Base-by-base conservation (phyloP, 2,113 vertebrate genomes). In the Clarias batrachus region DNA sequence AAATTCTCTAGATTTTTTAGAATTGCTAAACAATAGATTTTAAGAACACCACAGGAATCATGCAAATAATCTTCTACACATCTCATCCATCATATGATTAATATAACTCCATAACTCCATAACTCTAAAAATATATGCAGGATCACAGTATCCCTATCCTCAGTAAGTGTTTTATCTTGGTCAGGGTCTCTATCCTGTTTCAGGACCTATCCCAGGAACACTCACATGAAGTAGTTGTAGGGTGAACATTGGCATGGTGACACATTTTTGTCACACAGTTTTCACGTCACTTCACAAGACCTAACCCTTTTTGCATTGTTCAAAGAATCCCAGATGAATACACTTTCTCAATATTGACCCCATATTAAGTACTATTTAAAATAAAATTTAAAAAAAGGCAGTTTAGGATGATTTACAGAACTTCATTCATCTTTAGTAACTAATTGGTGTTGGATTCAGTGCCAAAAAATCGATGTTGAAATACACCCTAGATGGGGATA, bases 131-230 rank as follows among this genome's bases (percentile, higher is more conserved):
- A 17, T 70, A 30, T n/a, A 16, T 30, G 13, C 66, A 68, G n/a
- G 27, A 68, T 68, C 27, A 9, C 14, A 70, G 12, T 33, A 8
- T 30, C 30, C 16, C 17, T 19, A 70, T 33, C 66, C 7, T 33
- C 63, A 66, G 3, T 33, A 70, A 16, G 12, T n/a, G 5, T 7
- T 70, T 70, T 70, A 33, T 70, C 17, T 70, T 33, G 14, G 66
- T 70, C 27, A 70, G 65, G 62, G 83, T 91, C 88, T 90, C 78
- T 85, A 82, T 83, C 85, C 70, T 19, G 16, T 16, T 70, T 6
- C 30, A 70, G 16, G 13, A 68, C 3, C 27, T 13, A 65, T 65
- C 23, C 19, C 59, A 62, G 59, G 56, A 57, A 57, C 59, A 65
- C 62, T 6, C 7, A 6, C 48, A 48, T 7, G 48, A 48, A 48